Base-by-base conservation (phyloP, 2,113 vertebrate species). In the Xenus cinereus region DNA sequence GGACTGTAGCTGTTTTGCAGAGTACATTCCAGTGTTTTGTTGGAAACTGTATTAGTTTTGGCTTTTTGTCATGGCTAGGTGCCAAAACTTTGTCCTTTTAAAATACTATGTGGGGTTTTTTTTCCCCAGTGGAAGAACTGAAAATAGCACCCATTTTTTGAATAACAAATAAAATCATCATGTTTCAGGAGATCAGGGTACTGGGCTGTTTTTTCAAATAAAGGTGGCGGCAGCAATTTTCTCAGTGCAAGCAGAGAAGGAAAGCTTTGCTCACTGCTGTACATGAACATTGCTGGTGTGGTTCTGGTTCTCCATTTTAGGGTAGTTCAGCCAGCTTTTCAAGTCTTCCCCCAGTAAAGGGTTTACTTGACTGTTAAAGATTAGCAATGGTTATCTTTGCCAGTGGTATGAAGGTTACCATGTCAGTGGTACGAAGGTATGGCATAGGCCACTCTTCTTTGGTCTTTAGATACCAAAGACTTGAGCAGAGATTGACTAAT, bases 21-120 rank as follows among this genome's bases (percentile, higher is more conserved):
- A 90, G 59, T 56, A 57, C 66, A 39, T 63, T 80, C 66, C 62
- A 35, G 62, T 73, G 21, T 82, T 88, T 74, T 63, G 45, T 74
- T 91, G 63, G 41, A 94, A 80, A 85, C 69, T 0, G 0, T 89
- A 57, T 97, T 92, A 77, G 56, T 87, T 93, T 95, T 93, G 96
- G 93, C 89, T 89, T 77, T 85, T 72, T 3, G 8, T 78, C 68
- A n/a, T 78, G 82, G 83, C 54, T 57, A 46, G 18, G 41, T 81
- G 71, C 81, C 79, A 72, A 59, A 90, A 45, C 19, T 68, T 83
- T 20, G 5, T 10, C 3, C 11, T 59, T 35, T n/a, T 94, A 2
- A 13, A 88, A 79, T 75, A 71, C 76, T 11, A 0, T 10, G 26
- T 53, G 43, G 1, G 17, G 17, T 10, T 3, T 0, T 4, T 39